phyloP scores from a whole-genome alignment of 2,797 vertebrate species.

The Esox masquinongy region DNA sequence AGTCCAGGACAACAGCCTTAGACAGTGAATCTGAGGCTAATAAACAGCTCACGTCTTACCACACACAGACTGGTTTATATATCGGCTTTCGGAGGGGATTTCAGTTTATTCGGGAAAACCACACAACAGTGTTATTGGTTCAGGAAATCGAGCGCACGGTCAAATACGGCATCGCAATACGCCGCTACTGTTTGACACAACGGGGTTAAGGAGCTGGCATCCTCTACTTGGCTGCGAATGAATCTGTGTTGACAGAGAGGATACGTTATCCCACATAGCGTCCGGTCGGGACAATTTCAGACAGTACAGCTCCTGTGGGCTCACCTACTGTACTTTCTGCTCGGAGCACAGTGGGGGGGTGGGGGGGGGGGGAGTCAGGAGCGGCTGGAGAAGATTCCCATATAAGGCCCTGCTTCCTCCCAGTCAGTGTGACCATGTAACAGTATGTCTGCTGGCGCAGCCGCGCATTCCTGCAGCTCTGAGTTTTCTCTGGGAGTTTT shows the following conservation, averaged over 20 bases:
- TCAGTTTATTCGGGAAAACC: slow-evolving; percentile 39
- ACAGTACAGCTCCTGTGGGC: background rate
- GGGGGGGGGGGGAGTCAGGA: background rate
- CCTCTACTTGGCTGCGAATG: slow-evolving; percentile 32
- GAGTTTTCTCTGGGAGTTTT: slow-evolving; percentile 88
- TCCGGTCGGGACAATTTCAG: slow-evolving; percentile 29
- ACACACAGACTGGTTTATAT: slow-evolving; percentile 68
- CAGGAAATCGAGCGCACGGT: slow-evolving; percentile 14
- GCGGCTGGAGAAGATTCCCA: slow-evolving; percentile 75
- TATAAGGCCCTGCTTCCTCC: slow-evolving; percentile 92
- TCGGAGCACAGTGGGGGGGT: background rate
- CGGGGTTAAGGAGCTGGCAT: slow-evolving; percentile 26
- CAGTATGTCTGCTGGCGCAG: slow-evolving; percentile 86
- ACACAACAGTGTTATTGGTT: slow-evolving; percentile 23
- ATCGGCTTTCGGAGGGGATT: slow-evolving; percentile 32
- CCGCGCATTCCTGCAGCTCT: slow-evolving; percentile 84
- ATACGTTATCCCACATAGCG: slow-evolving; percentile 39
- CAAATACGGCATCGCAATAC: slow-evolving; percentile 18
- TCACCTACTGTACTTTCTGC: slow-evolving; percentile 1
- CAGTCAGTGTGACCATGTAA: slow-evolving; percentile 62
- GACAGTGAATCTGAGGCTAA: slow-evolving; percentile 9
- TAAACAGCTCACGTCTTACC: slow-evolving; percentile 48
- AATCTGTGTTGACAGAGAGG: slow-evolving; percentile 58
- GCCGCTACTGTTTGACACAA: slow-evolving; percentile 1
- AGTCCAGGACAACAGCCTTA: background rate